Evolutionary conservation across 2,888 invertebrate species (phyloP).

Genomic region (Steinernema carpocapsae): DNA sequence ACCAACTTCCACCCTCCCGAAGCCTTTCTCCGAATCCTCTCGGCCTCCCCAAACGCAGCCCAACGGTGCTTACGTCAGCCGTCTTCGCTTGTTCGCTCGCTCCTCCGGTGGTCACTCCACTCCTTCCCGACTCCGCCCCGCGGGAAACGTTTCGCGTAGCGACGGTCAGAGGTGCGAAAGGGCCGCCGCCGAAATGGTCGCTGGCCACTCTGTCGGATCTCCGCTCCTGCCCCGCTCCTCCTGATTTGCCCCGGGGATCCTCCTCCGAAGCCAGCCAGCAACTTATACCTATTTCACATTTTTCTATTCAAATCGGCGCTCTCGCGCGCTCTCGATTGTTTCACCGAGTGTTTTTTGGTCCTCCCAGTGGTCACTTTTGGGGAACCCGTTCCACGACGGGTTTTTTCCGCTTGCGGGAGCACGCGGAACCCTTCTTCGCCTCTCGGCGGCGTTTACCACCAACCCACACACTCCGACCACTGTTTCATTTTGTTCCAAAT

Average conservation of each 20-base stretch:
- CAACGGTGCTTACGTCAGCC: background rate
- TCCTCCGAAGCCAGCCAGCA: background rate
- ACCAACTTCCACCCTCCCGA: background rate
- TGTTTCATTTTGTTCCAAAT: slow-evolving; percentile 35
- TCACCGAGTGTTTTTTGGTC: slow-evolving; percentile 34
- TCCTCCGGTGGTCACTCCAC: slow-evolving; percentile 14
- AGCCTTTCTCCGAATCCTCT: background rate
- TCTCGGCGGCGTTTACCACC: slow-evolving; percentile 26
- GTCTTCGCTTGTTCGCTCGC: background rate
- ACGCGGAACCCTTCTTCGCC: slow-evolving; percentile 30
- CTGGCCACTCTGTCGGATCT: background rate
- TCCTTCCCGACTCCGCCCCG: slow-evolving; percentile 17
- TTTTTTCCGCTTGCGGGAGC: slow-evolving; percentile 30
- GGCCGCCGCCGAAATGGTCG: slow-evolving; percentile 17
- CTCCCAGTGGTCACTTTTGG: slow-evolving; percentile 25
- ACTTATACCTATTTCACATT: slow-evolving; percentile 8
- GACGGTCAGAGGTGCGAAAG: slow-evolving; percentile 33
- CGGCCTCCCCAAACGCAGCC: background rate
- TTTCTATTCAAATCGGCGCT: slow-evolving; percentile 29
- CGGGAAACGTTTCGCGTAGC: background rate
- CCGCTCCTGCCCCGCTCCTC: background rate
- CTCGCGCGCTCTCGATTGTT: slow-evolving; percentile 35
- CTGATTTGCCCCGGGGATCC: slow-evolving; percentile 26
- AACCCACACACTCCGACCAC: slow-evolving; percentile 32
- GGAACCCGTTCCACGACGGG: slow-evolving; percentile 35